phyloP scores from a whole-genome alignment of 2,888 invertebrate genomes.

The Mythimna lalbum region DNA sequence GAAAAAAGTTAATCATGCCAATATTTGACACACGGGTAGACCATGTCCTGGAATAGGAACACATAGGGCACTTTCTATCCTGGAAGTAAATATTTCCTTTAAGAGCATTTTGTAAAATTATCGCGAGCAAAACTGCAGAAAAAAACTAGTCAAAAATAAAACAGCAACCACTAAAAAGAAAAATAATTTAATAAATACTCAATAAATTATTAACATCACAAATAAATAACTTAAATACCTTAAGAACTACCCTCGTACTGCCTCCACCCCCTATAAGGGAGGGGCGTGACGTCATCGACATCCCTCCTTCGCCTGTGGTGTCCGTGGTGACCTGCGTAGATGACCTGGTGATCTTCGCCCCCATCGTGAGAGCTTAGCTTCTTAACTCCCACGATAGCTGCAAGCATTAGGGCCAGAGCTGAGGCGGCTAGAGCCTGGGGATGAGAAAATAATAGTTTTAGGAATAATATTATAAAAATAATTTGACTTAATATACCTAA shows the following conservation, averaged over 20 bases:
- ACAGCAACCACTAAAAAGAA: constrained; percentile 18
- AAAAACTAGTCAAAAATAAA: constrained; percentile 12
- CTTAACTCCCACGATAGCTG: constrained; percentile 94
- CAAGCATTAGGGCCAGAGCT: constrained; percentile 93
- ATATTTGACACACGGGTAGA: no score
- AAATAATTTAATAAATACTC: constrained; percentile 65
- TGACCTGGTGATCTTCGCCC: constrained; percentile 90
- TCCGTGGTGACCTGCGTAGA: constrained; percentile 91
- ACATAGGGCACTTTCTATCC: no score
- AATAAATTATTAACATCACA: constrained; percentile 60
- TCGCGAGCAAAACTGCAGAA: not conserved
- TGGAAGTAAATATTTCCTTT: no score
- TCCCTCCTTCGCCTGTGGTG: constrained; percentile 90
- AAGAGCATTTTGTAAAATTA: no score
- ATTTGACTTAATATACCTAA: no score
- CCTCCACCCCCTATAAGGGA: constrained; percentile 90
- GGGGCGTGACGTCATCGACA: constrained; percentile 70
- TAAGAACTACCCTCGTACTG: constrained; percentile 70
- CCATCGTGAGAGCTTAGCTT: constrained; percentile 92
- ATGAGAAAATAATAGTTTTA: no score
- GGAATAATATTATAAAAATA: no score
- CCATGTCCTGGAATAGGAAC: no score
- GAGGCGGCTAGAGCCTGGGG: constrained; percentile 92
- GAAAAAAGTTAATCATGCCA: no score
- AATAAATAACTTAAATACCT: constrained; percentile 46